Evolutionary conservation across 2,113 vertebrate species (phyloP).

Genomic region (Ammodytes dubius): DNA sequence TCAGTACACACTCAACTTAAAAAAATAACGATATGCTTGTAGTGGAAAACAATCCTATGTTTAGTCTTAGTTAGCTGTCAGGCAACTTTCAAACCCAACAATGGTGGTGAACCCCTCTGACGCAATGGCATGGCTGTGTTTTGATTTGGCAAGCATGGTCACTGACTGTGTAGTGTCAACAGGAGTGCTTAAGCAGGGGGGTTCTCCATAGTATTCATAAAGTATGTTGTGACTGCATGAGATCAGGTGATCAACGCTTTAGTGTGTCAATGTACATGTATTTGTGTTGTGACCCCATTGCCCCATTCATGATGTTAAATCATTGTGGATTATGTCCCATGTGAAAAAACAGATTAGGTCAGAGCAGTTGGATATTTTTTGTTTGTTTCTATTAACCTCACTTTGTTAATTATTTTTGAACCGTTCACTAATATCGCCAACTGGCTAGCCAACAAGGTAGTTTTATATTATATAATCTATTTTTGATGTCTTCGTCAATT

Average conservation of each 20-base stretch:
- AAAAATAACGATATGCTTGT: background rate
- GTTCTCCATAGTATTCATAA: constrained; percentile 29
- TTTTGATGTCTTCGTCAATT: background rate
- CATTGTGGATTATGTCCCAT: background rate
- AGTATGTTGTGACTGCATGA: constrained; percentile 59
- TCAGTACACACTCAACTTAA: too few relatives aligned
- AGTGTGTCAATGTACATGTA: background rate
- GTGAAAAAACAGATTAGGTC: background rate
- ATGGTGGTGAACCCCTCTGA: constrained; percentile 57
- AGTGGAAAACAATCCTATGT: constrained; percentile 8
- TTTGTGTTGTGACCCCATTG: background rate
- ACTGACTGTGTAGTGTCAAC: constrained; percentile 71
- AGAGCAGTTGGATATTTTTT: background rate
- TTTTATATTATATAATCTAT: background rate
- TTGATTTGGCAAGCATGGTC: constrained; percentile 73
- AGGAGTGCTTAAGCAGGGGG: constrained; percentile 59
- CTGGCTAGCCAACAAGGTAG: background rate
- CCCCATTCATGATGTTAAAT: constrained; percentile 1
- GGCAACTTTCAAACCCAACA: constrained; percentile 44
- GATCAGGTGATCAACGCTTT: constrained; percentile 31
- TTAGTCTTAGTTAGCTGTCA: constrained; percentile 11
- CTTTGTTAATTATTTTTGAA: background rate
- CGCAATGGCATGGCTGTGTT: constrained; percentile 73
- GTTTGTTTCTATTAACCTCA: background rate
- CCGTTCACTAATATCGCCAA: background rate